phyloP scores from a whole-genome alignment of 2,797 vertebrate species.

The Cetoscarus ocellatus region DNA sequence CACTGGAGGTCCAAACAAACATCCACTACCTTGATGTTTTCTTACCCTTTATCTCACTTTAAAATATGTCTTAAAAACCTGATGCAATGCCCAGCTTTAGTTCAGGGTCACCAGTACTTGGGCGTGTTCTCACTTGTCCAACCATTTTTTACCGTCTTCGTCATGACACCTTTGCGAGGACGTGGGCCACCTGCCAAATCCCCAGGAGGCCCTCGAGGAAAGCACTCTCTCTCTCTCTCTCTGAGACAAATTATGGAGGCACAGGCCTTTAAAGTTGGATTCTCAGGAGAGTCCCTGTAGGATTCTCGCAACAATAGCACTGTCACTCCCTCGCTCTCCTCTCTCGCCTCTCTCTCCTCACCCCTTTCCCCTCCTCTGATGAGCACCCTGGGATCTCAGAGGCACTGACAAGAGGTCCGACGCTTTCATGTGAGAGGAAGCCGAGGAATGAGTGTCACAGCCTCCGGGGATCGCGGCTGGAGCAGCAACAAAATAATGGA shows the following conservation, averaged over 20 bases:
- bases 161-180: slow-evolving; percentile 38
- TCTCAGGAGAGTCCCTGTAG: slow-evolving; percentile 59
- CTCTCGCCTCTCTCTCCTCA: background rate
- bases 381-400: slow-evolving; percentile 69
- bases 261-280: slow-evolving; percentile 55
- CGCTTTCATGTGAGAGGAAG: slow-evolving; percentile 67
- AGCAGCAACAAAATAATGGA: slow-evolving; percentile 62
- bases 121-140: slow-evolving; percentile 14
- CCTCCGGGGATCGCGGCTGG: slow-evolving; percentile 44
- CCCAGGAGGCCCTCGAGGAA: slow-evolving; percentile 23
- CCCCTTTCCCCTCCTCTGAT: slow-evolving; percentile 58
- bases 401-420: slow-evolving; percentile 52
- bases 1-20: too few species aligned
- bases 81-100: background rate
- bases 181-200: slow-evolving; percentile 40
- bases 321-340: slow-evolving; percentile 44
- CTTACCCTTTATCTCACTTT: too few species aligned
- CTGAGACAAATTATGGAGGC: slow-evolving; percentile 63
- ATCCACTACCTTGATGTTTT: too few species aligned
- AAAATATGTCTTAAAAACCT: too few species aligned
- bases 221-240: slow-evolving; percentile 30
- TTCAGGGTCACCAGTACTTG: background rate
- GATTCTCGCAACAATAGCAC: slow-evolving; percentile 66
- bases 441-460: slow-evolving; percentile 62
- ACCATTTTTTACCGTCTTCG: slow-evolving; percentile 9